These are phyloP conservation scores for Varanus komodoensis DNA, from an alignment of 2,113 vertebrate genomes.

Conservation along the genomic window DNA sequence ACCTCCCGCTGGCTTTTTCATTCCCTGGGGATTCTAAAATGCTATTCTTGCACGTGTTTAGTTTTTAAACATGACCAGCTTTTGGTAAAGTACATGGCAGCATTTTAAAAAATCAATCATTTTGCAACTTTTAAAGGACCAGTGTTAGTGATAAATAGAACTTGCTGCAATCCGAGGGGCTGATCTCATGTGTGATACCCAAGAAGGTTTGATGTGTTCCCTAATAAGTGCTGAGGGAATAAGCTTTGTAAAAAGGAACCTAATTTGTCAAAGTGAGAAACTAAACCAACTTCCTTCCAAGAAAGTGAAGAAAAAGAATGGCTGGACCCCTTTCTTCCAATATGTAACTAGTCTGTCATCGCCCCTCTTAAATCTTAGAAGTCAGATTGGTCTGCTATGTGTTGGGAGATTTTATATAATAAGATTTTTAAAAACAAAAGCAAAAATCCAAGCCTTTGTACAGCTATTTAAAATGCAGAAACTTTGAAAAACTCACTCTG, in stretches of 20 bases:
- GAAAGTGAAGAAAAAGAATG: constrained; percentile 16
- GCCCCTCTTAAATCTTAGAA: constrained; percentile 60
- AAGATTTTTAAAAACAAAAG: constrained; percentile 11
- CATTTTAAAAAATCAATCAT: constrained; percentile 19
- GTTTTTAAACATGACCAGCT: background rate
- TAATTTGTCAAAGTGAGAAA: constrained; percentile 58
- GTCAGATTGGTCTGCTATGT: constrained; percentile 34
- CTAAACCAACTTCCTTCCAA: constrained; percentile 36
- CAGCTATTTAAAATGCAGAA: constrained; percentile 44
- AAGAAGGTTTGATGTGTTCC: constrained; percentile 34
- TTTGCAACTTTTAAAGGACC: constrained; percentile 44
- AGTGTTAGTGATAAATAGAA: constrained; percentile 43
- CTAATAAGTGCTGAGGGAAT: constrained; percentile 21
- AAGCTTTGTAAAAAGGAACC: constrained; percentile 53
- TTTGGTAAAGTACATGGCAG: constrained; percentile 7
- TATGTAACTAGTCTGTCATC: constrained; percentile 51
- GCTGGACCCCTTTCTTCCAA: constrained; percentile 20
- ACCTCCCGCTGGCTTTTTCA: background rate
- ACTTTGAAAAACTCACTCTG: background rate
- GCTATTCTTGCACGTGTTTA: background rate
- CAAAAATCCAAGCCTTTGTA: constrained; percentile 21
- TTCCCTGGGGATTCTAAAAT: background rate
- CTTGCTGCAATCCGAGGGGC: constrained; percentile 22
- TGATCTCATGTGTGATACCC: constrained; percentile 34
- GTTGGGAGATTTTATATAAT: constrained; percentile 9